A percentile compares a stretch with the other conserved stretches of the same genome.
Conservation (phyloP, 2,113 vertebrate genomes). For the Upupa epops region DNA sequence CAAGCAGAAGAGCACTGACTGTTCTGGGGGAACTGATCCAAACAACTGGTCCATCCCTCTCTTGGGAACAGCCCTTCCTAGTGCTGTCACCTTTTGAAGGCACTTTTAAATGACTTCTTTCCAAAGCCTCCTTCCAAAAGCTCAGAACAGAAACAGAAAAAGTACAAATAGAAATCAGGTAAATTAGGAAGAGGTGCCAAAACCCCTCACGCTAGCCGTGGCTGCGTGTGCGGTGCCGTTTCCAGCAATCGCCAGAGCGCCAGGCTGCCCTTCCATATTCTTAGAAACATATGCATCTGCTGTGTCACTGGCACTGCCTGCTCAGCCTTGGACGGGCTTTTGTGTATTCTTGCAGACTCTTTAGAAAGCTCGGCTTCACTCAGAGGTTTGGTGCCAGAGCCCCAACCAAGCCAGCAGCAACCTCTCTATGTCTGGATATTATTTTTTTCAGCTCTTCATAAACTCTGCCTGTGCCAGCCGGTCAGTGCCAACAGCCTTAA, state of each 20-base stretch:
- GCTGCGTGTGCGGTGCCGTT: background rate
- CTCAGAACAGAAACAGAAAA: slow-evolving; percentile 14
- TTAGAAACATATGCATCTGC: slow-evolving; percentile 42
- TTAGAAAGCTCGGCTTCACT: background rate
- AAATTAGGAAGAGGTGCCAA: slow-evolving; percentile 52
- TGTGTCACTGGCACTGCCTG: slow-evolving; percentile 37
- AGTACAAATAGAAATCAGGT: slow-evolving; percentile 47
- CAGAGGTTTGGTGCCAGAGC: background rate
- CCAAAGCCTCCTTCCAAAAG: background rate
- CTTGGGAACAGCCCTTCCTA: accelerated
- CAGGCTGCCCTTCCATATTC: slow-evolving; percentile 38
- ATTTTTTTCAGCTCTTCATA: background rate
- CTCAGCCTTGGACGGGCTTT: background rate
- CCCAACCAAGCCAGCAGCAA: background rate
- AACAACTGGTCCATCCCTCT: background rate
- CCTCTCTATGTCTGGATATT: background rate
- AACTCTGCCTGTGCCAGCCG: background rate
- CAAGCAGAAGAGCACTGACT: background rate
- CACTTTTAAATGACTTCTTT: background rate
- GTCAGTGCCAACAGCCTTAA: background rate
- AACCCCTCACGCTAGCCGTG: background rate
- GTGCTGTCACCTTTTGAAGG: background rate
- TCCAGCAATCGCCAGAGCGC: background rate
- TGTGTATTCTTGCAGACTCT: background rate
- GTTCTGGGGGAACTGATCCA: background rate